Base-by-base conservation (phyloP, 2,113 vertebrate genomes). In the Stigmatopora nigra region DNA sequence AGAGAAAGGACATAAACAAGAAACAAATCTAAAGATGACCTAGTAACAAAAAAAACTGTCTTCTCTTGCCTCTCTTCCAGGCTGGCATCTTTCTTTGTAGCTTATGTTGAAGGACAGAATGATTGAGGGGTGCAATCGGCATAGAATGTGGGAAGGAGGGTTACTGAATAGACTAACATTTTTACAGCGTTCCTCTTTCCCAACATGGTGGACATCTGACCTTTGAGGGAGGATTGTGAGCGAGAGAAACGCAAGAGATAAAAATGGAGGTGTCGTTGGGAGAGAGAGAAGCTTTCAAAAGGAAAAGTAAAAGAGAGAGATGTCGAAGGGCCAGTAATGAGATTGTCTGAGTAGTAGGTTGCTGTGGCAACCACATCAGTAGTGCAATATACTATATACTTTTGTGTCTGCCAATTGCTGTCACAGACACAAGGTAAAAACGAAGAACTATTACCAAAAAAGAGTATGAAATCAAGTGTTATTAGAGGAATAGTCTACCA, bases 191-290 rank as follows among this genome's bases (percentile, higher is more conserved):
- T 90, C 76, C 88, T 92, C 91, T 91, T 90, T 86, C 91, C 90
- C 92, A 85, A 92, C 94, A 91, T 92, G 91, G 92, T 94, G 92
- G 92, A 94, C 93, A 92, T 92, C 93, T 96, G 94, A 97, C 95
- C 95, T 97, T 96, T 96, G 91, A 92, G 93, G 93, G 87, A 82
- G 77, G 78, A 78, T 80, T 65, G 77, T 67, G 79, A 68, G 71
- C 74, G 75, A 77, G 76, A 70, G 77, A 75, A 72, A 70, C 71
- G 77, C 57, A 65, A 76, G 77, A 85, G 85, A 86, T 85, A 86
- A 86, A 84, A 79, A 78, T 70, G 82, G 82, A 84, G 79, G 82
- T 82, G 77, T 68, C 53, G 76, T 44, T 66, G 71, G 63, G 12
- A 61, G 75, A 63, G 75, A 70, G 69, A 68, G 83, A 79, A 79